A percentile compares a stretch with the other conserved stretches of the same genome.
Evolutionary conservation across 2,888 invertebrate species (phyloP).

Genomic region (Drosophila monieri): DNA sequence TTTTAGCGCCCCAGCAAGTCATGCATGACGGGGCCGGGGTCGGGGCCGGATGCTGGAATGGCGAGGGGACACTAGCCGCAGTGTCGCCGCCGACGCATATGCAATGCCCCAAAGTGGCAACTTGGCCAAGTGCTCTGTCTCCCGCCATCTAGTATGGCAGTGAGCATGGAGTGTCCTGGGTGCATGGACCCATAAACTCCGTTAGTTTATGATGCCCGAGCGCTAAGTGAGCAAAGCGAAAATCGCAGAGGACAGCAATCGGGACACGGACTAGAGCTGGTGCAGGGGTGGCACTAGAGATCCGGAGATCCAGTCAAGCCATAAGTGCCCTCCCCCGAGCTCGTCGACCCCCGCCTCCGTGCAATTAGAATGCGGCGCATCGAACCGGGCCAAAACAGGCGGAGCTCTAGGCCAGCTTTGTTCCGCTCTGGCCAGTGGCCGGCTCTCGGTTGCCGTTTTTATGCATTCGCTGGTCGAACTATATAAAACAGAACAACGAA

Average conservation of each 20-base stretch:
- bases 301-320: conserved; percentile 56
- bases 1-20: conserved; percentile 78
- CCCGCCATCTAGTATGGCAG: not conserved
- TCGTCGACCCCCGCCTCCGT: conserved; percentile 28
- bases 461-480: conserved; percentile 80
- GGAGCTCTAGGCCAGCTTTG: conserved; percentile 14
- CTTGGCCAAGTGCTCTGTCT: conserved; percentile 47
- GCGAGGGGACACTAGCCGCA: conserved; percentile 56
- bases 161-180: conserved; percentile 38
- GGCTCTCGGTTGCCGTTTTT: conserved; percentile 74
- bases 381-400: conserved; percentile 62
- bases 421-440: conserved; percentile 30
- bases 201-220: conserved; percentile 72
- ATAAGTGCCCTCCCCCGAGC: conserved; percentile 69
- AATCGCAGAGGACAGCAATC: conserved; percentile 44
- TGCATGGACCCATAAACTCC: conserved; percentile 78
- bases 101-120: conserved; percentile 76
- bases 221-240: conserved; percentile 58
- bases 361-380: conserved; percentile 78
- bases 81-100: conserved; percentile 77
- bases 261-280: not conserved
- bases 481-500: conserved; percentile 82
- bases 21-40: conserved; percentile 56
- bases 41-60: not conserved
- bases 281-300: conserved; percentile 19